Percentiles rank a stretch among this genome's conserved stretches.
These are phyloP conservation scores for Anastrepha ludens DNA, from an alignment of 1,140 invertebrate genomes.

Conservation along the genomic window DNA sequence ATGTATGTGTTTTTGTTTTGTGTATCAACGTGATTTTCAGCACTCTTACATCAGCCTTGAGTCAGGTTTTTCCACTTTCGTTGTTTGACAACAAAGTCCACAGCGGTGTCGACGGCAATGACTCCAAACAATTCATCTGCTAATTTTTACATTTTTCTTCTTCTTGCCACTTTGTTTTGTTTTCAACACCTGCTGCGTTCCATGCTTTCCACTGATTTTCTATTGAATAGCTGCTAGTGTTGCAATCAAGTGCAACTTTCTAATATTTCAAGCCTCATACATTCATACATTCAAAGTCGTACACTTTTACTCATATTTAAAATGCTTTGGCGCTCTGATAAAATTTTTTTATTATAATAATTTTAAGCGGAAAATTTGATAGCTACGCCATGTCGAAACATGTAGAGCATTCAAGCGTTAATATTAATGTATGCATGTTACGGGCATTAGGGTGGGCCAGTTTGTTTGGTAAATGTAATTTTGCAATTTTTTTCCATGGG, in stretches of 20 bases:
- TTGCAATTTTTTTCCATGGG: too few relatives aligned
- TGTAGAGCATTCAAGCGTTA: slow-evolving; percentile 24
- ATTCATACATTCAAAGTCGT: neutral
- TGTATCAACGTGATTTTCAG: too few relatives aligned
- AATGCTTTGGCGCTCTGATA: neutral
- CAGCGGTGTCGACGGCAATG: neutral
- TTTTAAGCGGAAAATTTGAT: neutral
- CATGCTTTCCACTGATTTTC: neutral
- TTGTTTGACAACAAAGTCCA: slow-evolving; percentile 40
- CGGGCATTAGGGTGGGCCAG: neutral
- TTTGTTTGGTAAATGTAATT: too few relatives aligned
- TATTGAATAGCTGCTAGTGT: neutral
- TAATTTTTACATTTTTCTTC: slow-evolving; percentile 4
- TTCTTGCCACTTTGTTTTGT: slow-evolving; percentile 17
- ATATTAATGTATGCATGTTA: neutral
- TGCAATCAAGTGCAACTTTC: slow-evolving; percentile 46
- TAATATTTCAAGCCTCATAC: slow-evolving; percentile 1
- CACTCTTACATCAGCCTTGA: slow-evolving; percentile 69
- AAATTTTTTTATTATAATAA: neutral
- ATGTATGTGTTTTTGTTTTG: neutral
- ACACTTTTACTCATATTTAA: neutral
- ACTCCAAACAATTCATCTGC: slow-evolving; percentile 38
- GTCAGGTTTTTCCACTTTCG: slow-evolving; percentile 74
- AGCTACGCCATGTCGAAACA: neutral
- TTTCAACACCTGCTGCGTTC: neutral